Base-by-base conservation (phyloP, 2,888 invertebrate genomes). In the Thysanoteuthis rhombus region DNA sequence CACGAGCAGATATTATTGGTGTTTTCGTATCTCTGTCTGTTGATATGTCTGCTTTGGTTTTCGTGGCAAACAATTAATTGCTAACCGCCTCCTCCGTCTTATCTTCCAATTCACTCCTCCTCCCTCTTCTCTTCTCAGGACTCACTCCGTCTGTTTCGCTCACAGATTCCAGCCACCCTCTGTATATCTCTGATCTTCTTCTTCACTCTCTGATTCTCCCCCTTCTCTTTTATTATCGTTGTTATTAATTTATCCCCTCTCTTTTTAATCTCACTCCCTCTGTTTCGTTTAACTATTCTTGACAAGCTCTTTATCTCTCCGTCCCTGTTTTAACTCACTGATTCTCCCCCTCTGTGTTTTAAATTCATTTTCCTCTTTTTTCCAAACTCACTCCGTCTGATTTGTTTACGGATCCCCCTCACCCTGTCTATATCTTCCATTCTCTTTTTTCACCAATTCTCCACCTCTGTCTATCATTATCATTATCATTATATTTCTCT, bases 51-150 rank as follows among this genome's bases (percentile, higher is more conserved):
- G 75, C 75, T 16, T 75, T 75, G 75, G 75, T n/a, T 75, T 75
- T 75, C 75, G 75, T 75, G 75, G 75, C 75, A 75, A 75, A 75
- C 75, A 75, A 75, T 75, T 75, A 75, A 75, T 75, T 75, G 75
- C 32, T 32, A 75, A 75, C 75, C 32, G 75, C 75, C 75, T 75
- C 75, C 75, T 75, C n/a, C 75, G 0, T n/a, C 75, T 32, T 75
- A 4, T 58, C 32, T 32, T 75, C 75, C n/a, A n/a, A 75, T 75
- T 75, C 75, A 75, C 75, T 75, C 75, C 75, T 75, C 75, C 75
- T 58, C 16, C 75, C 19, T n/a, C 16, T 19, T 1, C 75, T 75
- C 58, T 58, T 58, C 58, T 32, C n/a, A 6, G 32, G n/a, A 75
- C n/a, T 75, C n/a, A 32, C 75, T 75, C 75, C 32, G 1, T 75